Base-by-base conservation (phyloP, 1,140 invertebrate genomes). In the Sarcophaga peregrina region DNA sequence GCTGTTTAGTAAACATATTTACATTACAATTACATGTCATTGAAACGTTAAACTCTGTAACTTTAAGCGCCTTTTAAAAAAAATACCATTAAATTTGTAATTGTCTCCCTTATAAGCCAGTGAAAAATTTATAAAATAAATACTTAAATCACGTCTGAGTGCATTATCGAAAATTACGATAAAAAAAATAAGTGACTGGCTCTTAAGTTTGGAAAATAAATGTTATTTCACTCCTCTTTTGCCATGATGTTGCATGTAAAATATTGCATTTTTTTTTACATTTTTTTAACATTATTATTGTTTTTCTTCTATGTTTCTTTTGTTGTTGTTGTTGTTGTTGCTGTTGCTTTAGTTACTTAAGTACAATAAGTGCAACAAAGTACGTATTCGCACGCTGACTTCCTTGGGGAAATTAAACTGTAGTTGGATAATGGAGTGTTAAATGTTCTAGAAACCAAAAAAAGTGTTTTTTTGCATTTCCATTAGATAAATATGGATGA, bases 401-500 rank as follows among this genome's bases (percentile, higher is more conserved):
- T 68, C 62, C 62, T 68, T 17, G 62, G 62, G 62, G 62, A 68
- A 68, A 68, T 68, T 68, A 68, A 68, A 25, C 20, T 68, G 7
- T 10, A 25, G n/a, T 68, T 68, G 17, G 62, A 25, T 68, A 68
- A 68, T 68, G 62, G 62, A 68, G 62, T 68, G 62, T 68, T 68
- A 68, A 68, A 68, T 68, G n/a, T 68, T 68, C n/a, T 68, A 68
- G 62, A 68, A 68, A 25, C n/a, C 10, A 20, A 15, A 20, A 9
- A 20, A 20, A 68, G 9, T 68, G 58, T 68, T n/a, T 58, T n/a
- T 58, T 6, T 68, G 10, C n/a, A 9, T 6, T 68, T 68, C 62
- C 62, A 68, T 68, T 68, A 68, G 17, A 68, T 68, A 68, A 68
- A 68, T 68, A 68, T 25, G 62, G 62, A 10, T 68, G 20, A 68